Percentiles rank a stretch among this genome's conserved stretches.
Conservation (phyloP, 2,113 vertebrate genomes). For the Zosterops hypoxanthus region DNA sequence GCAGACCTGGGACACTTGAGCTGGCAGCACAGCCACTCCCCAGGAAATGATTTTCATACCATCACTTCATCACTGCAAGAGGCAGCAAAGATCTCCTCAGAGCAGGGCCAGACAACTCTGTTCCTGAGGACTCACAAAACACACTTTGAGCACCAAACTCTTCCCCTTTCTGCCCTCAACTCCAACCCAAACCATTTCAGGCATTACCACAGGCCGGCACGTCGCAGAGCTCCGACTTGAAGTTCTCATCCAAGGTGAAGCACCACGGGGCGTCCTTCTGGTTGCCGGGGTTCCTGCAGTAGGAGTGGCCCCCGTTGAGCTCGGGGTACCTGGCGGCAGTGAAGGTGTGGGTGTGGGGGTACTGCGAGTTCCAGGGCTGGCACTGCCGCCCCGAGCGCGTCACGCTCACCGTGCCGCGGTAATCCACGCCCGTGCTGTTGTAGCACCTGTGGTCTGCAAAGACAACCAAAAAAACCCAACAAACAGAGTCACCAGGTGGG, state of each 20-base stretch:
- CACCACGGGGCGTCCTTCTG: constrained; percentile 96
- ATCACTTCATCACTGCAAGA: not conserved
- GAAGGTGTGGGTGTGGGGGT: constrained; percentile 94
- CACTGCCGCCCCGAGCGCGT: constrained; percentile 94
- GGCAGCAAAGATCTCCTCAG: not conserved
- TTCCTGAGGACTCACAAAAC: not conserved
- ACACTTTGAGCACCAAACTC: not conserved
- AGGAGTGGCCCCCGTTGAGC: constrained; percentile 95
- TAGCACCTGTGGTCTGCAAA: constrained; percentile 93
- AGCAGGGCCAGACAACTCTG: not conserved
- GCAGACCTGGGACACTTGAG: not conserved
- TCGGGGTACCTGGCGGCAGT: constrained; percentile 88
- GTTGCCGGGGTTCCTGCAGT: constrained; percentile 96
- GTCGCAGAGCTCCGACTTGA: constrained; percentile 92
- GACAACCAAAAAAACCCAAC: not conserved
- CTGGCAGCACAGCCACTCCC: not conserved
- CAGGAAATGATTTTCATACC: not conserved
- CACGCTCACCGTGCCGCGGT: constrained; percentile 90
- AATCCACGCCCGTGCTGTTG: constrained; percentile 90
- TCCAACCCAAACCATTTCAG: fast-evolving
- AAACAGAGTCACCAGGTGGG: not conserved
- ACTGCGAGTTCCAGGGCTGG: constrained; percentile 98
- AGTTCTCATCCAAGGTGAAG: constrained; percentile 94
- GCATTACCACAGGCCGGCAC: constrained; percentile 90
- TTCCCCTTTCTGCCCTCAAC: not conserved